These are phyloP conservation scores for Rhamnusium bicolor DNA, from an alignment of 2,888 invertebrate genomes.

Conservation along the genomic window DNA sequence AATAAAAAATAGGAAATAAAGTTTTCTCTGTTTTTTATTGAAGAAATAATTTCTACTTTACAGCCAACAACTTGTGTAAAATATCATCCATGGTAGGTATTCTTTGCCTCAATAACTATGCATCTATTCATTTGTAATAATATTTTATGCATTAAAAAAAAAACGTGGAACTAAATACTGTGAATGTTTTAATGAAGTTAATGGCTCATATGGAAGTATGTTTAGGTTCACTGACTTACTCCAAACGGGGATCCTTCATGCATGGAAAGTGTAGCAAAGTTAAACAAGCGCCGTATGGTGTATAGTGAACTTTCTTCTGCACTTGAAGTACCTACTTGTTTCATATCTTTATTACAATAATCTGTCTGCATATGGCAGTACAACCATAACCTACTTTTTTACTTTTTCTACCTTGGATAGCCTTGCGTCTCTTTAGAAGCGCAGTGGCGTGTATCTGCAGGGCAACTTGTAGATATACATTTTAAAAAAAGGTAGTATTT, in stretches of 20 bases:
- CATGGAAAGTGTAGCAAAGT: constrained; percentile 17
- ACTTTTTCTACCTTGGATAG: constrained; percentile 48
- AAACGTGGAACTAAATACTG: constrained; percentile 8
- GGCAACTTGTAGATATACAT: not conserved
- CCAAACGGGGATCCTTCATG: constrained; percentile 25
- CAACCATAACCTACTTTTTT: constrained; percentile 55
- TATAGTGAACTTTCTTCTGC: constrained; percentile 26
- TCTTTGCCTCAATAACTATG: not conserved
- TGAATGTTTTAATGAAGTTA: constrained; percentile 38
- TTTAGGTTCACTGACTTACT: constrained; percentile 33
- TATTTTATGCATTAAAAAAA: not conserved
- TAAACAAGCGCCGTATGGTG: constrained; percentile 11
- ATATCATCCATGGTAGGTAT: too few relatives aligned
- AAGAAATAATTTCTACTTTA: too few relatives aligned
- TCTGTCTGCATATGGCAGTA: constrained; percentile 44
- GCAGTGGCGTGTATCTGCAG: constrained; percentile 4
- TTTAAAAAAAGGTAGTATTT: too few relatives aligned
- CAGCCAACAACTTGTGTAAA: too few relatives aligned
- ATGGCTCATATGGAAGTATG: constrained; percentile 27
- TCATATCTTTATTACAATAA: constrained; percentile 7
- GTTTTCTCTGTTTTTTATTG: too few relatives aligned
- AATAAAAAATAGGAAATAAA: too few relatives aligned
- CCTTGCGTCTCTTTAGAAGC: constrained; percentile 35
- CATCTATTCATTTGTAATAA: not conserved
- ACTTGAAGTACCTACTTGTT: constrained; percentile 7